Base-by-base conservation (phyloP, 2,113 vertebrate species). In the Nematolebias whitei region DNA sequence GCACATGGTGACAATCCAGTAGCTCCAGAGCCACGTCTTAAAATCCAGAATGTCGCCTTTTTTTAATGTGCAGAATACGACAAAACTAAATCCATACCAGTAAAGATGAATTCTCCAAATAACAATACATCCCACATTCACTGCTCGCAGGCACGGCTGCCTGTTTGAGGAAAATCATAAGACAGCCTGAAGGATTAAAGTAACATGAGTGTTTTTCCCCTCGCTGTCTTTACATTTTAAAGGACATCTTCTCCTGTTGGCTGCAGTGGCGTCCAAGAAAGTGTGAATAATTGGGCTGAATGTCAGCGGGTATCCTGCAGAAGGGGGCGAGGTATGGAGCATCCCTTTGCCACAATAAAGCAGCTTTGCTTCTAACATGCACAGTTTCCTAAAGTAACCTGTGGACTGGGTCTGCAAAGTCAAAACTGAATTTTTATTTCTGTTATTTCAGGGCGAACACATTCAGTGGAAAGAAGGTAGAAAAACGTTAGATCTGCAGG, bases 271-370 rank as follows among this genome's bases (percentile, higher is more conserved):
- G 84, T 87, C 78, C 80, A 79, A 70, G 79, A 86, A 85, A 89
- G 82, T 86, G 88, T 90, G 85, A 84, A 75, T 89, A 92, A 90
- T 82, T 76, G 84, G 86, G 84, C 84, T 89, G 87, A 92, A 92
- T 89, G 88, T 91, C 88, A 91, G 80, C 50, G 80, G 87, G 81
- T 82, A 82, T 87, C 84, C 82, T 78, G 82, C 70, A 79, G 80
- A 80, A 76, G 77, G 78, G 80, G 62, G 40, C 60, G 54, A 79
- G 75, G 80, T 85, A 85, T 50, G 57, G 68, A 82, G 74, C 71
- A 72, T 71, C 66, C 70, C 52, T 73, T 80, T 69, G 70, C 55
- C 76, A 83, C 70, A 70, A 60, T 68, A 45, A 78, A 70, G 65
- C 69, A 44, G 65, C 20, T 79, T 61, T 76, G 63, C 63, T 52